phyloP scores from a whole-genome alignment of 1,140 invertebrate genomes.

The Aporrectodea caliginosa region DNA sequence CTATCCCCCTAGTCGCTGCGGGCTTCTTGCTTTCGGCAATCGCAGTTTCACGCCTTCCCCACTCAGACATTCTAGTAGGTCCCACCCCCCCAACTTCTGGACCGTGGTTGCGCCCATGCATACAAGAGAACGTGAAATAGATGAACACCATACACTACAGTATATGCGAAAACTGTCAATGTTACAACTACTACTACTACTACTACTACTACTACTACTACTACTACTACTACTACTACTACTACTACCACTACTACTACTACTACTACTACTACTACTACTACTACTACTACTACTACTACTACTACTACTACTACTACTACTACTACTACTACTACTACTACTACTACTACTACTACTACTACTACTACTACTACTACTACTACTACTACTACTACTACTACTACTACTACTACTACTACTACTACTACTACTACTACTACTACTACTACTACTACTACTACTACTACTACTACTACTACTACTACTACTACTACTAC shows the following conservation, averaged over 20 bases:
- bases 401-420: background rate
- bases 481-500: constrained; percentile 2
- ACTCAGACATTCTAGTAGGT: no score
- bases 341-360: background rate
- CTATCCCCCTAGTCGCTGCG: no score
- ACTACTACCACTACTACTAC: background rate
- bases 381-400: constrained; percentile 3
- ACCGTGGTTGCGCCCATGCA: no score
- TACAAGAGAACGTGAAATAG: background rate
- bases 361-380: constrained; percentile 2
- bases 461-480: background rate
- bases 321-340: background rate
- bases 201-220: constrained; percentile 3
- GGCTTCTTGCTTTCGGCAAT: no score
- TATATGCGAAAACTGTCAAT: background rate
- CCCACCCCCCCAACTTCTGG: no score
- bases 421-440: background rate
- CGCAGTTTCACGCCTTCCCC: no score
- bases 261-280: constrained; percentile 3
- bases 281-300: background rate
- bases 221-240: constrained; percentile 2
- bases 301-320: background rate
- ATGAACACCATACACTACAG: background rate
- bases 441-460: background rate
- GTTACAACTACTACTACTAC: background rate